Evolutionary conservation across 2,113 vertebrate species (phyloP).

Genomic region (Microcebus tavaratra): DNA sequence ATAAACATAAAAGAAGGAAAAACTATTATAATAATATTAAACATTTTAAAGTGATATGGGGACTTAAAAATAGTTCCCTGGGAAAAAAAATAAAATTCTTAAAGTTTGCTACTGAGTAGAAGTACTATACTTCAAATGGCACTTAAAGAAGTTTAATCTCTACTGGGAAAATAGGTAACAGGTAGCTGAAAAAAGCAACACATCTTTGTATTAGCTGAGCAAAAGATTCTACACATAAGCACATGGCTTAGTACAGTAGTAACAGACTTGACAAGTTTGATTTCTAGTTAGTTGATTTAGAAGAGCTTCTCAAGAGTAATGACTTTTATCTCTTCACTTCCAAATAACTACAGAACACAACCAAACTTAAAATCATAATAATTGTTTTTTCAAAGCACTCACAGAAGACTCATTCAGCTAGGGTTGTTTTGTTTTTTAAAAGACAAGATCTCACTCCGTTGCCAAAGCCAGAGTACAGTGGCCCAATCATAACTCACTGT

Average conservation of each 20-base stretch:
- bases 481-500: no score
- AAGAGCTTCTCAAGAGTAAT: neutral
- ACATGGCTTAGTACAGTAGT: neutral
- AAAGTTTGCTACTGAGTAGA: neutral
- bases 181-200: neutral
- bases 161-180: neutral
- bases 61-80: neutral
- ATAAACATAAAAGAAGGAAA: conserved; percentile 10
- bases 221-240: neutral
- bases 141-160: neutral
- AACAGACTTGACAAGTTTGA: neutral
- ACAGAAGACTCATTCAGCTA: neutral
- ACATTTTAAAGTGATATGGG: neutral
- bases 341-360: neutral
- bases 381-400: neutral
- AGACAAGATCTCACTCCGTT: no score
- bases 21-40: neutral
- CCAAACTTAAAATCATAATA: neutral
- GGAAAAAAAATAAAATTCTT: neutral
- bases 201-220: neutral
- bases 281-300: neutral
- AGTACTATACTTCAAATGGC: neutral
- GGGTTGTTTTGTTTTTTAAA: neutral
- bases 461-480: no score
- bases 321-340: neutral